Evolutionary conservation across 2,888 invertebrate genomes (phyloP).

Genomic region (Hemaris fuciformis): DNA sequence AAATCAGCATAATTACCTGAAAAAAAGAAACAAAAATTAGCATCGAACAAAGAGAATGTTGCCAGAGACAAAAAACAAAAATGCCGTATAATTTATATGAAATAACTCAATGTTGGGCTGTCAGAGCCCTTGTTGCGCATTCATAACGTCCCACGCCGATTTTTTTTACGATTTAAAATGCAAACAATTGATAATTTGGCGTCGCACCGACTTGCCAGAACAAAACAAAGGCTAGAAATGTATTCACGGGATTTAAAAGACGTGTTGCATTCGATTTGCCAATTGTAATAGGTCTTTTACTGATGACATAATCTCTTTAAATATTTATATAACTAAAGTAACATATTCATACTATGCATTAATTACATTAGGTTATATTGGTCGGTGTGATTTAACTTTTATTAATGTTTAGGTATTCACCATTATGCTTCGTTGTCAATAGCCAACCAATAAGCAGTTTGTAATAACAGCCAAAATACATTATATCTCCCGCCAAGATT

Average conservation of each 20-base stretch:
- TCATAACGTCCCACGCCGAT: conserved; percentile 4
- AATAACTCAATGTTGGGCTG: background rate
- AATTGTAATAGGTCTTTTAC: background rate
- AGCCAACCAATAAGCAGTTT: background rate
- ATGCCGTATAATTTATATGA: conserved; percentile 5
- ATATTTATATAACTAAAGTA: background rate
- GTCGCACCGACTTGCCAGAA: conserved; percentile 13
- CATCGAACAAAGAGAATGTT: conserved; percentile 5
- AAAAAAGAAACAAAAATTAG: conserved; percentile 7
- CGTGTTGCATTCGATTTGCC: background rate
- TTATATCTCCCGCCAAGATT: background rate
- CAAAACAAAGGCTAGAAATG: background rate
- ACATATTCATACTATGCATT: too few species aligned
- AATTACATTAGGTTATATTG: too few species aligned
- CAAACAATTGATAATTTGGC: conserved; percentile 14
- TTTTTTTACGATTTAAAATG: conserved; percentile 6
- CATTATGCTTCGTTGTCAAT: too few species aligned
- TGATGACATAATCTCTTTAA: background rate
- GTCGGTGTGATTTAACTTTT: too few species aligned
- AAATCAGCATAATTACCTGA: conserved; percentile 8
- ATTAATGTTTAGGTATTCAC: too few species aligned
- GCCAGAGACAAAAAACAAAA: background rate
- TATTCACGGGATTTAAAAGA: background rate
- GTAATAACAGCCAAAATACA: background rate
- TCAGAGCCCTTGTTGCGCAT: background rate